Conservation (phyloP, 64 coral and sea anemone species). For the Montipora foliosa region DNA sequence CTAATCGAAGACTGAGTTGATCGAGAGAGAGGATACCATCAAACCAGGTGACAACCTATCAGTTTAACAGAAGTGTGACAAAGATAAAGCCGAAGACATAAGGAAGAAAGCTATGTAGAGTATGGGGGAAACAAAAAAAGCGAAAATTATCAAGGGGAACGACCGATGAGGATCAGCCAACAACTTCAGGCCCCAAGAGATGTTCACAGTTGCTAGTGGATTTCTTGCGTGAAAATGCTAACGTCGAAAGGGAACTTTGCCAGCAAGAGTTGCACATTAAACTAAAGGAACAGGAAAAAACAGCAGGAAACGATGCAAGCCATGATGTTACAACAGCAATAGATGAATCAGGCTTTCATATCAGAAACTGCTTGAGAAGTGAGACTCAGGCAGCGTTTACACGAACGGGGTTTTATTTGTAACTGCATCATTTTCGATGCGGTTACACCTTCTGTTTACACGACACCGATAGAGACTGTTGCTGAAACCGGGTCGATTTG, state of each 20-base stretch:
- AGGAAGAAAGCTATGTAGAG: constrained; percentile 67
- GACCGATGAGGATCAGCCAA: constrained; percentile 54
- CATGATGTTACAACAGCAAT: constrained; percentile 51
- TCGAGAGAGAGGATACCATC: constrained; percentile 33
- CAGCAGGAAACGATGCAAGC: constrained; percentile 55
- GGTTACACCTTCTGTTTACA: too few relatives aligned
- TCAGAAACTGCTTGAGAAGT: constrained; percentile 33
- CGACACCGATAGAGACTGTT: too few relatives aligned
- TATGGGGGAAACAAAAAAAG: constrained; percentile 51
- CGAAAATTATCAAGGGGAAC: constrained; percentile 22
- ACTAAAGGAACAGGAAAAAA: constrained; percentile 66
- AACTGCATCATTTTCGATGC: background rate
- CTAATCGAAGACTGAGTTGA: constrained; percentile 45
- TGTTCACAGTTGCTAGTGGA: constrained; percentile 55
- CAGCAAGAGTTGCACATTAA: constrained; percentile 52
- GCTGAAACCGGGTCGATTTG: too few relatives aligned
- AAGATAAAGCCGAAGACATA: constrained; percentile 60
- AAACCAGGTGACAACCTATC: constrained; percentile 32
- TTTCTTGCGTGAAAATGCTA: constrained; percentile 57
- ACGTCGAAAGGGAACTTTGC: constrained; percentile 16
- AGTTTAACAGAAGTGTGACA: background rate
- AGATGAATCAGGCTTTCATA: constrained; percentile 46
- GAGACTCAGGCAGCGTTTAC: background rate
- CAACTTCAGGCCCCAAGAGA: constrained; percentile 36
- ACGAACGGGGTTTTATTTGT: background rate